Percentiles rank a stretch among this genome's conserved stretches.
Conservation (phyloP, 2,888 invertebrate genomes). For the Timema cristinae region DNA sequence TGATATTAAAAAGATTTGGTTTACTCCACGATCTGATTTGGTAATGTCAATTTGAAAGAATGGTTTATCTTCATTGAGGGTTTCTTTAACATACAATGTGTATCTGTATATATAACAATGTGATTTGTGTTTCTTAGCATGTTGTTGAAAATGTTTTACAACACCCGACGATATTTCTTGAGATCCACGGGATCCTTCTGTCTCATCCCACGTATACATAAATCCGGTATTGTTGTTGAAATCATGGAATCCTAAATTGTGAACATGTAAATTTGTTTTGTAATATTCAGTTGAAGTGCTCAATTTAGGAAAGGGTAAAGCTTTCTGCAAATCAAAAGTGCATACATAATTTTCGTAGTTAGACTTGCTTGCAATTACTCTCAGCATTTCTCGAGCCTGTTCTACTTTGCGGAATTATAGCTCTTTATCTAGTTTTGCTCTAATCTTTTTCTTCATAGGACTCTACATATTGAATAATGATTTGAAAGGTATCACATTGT, state of each 20-base stretch:
- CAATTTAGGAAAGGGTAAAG: not conserved
- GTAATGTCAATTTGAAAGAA: not conserved
- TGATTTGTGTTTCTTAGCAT: not conserved
- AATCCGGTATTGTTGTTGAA: not conserved
- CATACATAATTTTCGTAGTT: not conserved
- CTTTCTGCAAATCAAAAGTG: slow-evolving; percentile 4
- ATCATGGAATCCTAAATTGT: not conserved
- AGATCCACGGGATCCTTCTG: not conserved
- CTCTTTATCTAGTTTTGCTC: not conserved
- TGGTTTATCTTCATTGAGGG: not conserved
- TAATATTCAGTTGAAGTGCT: not conserved
- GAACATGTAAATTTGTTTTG: not conserved
- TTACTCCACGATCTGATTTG: not conserved
- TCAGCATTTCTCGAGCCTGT: slow-evolving; percentile 1
- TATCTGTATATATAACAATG: not conserved
- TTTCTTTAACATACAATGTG: not conserved
- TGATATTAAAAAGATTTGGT: not conserved
- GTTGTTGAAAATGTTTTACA: not conserved
- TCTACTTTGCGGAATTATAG: not conserved
- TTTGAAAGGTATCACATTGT: not conserved
- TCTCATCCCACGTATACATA: slow-evolving; percentile 12
- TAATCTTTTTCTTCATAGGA: not conserved
- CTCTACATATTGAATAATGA: not conserved
- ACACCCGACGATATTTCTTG: not conserved
- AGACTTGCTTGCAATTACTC: not conserved